Percentiles rank a stretch among this genome's conserved stretches.
These are phyloP conservation scores for Muscina levida DNA, from an alignment of 2,888 invertebrate genomes.

Conservation along the genomic window DNA sequence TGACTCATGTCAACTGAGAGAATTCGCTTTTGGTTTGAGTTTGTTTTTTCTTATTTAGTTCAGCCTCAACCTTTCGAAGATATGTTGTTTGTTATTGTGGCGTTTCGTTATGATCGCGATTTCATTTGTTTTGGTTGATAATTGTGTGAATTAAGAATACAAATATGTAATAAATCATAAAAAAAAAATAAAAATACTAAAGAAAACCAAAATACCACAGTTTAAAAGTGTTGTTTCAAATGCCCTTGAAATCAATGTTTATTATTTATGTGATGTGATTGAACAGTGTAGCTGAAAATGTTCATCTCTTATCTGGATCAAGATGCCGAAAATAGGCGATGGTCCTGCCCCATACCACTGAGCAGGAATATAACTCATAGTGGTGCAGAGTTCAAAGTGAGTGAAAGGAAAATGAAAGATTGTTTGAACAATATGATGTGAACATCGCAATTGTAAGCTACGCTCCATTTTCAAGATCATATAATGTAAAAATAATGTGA, in stretches of 20 bases:
- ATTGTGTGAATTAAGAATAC: neutral
- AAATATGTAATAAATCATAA: neutral
- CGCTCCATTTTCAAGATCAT: no score
- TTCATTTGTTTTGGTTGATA: neutral
- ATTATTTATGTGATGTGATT: neutral
- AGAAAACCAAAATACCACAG: slow-evolving; percentile 2
- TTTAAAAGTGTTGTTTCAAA: neutral
- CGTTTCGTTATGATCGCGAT: neutral
- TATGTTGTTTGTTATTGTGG: slow-evolving; percentile 9
- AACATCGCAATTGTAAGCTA: no score
- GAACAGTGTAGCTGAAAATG: slow-evolving; percentile 33
- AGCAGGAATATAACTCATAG: slow-evolving; percentile 52
- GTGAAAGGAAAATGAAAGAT: no score
- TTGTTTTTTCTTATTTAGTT: slow-evolving; percentile 50
- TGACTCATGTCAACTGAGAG: slow-evolving; percentile 16
- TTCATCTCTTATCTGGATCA: slow-evolving; percentile 60
- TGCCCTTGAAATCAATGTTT: neutral
- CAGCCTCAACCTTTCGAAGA: slow-evolving; percentile 48
- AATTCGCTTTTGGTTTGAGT: neutral
- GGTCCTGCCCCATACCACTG: slow-evolving; percentile 62
- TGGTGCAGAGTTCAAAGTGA: slow-evolving; percentile 60
- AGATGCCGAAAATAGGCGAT: slow-evolving; percentile 53
- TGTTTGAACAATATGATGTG: no score
- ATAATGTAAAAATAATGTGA: no score
- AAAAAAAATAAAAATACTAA: neutral